Evolutionary conservation across 1,140 invertebrate species (phyloP).

Genomic region (Notospermus geniculatus): DNA sequence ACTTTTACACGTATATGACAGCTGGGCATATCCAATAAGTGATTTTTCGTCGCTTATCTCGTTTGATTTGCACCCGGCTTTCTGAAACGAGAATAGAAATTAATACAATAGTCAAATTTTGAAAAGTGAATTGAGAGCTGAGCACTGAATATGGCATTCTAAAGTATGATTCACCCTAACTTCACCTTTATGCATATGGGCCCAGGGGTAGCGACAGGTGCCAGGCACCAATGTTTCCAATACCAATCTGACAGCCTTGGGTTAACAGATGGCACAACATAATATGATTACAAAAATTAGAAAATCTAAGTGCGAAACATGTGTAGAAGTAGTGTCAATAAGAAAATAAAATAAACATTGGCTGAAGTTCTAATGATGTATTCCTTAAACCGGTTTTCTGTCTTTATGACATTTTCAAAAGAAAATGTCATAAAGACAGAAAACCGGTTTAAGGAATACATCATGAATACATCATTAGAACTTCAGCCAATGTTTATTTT

Average conservation of each 20-base stretch:
- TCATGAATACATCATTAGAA: no score
- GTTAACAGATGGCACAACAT: background rate
- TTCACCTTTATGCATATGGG: background rate
- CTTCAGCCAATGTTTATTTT: no score
- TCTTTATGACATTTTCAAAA: no score
- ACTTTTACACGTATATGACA: constrained; percentile 55
- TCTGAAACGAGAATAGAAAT: constrained; percentile 63
- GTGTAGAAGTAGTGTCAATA: no score
- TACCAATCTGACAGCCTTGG: background rate
- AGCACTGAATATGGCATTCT: background rate
- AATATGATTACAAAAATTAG: no score
- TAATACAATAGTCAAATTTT: constrained; percentile 1
- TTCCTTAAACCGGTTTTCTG: no score
- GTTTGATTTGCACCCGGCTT: constrained; percentile 73
- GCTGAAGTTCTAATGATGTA: no score
- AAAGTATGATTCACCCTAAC: background rate
- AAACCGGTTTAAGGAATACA: no score
- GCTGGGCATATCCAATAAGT: constrained; percentile 93
- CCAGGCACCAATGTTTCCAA: background rate
- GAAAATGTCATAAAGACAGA: no score
- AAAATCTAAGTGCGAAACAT: no score
- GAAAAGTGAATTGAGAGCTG: background rate
- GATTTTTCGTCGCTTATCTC: constrained; percentile 91
- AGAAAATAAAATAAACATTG: no score
- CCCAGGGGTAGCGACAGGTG: background rate